Evolutionary conservation across 2,797 vertebrate species (phyloP).

Genomic region (Pampus argenteus): DNA sequence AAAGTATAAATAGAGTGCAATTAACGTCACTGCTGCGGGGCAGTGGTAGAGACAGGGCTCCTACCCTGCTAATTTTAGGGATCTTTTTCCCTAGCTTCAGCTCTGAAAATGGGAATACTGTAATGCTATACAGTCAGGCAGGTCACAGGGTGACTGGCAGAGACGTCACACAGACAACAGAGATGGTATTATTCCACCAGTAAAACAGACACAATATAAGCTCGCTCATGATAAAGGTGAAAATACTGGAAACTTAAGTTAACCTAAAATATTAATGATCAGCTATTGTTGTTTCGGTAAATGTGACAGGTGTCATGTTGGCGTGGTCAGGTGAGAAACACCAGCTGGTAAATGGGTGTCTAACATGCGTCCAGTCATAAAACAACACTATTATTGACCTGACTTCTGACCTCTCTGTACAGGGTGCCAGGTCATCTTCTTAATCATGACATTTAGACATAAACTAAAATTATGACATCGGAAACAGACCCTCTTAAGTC

Average conservation of each 20-base stretch:
- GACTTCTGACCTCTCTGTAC: conserved; percentile 29
- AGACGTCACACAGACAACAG: conserved; percentile 49
- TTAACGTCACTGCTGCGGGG: conserved; percentile 81
- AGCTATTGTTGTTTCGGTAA: conserved; percentile 2
- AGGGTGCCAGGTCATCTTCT: neutral
- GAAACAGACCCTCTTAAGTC: neutral
- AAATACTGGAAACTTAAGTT: neutral
- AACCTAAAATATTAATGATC: conserved; percentile 20
- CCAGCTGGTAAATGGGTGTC: conserved; percentile 15
- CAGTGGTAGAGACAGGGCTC: conserved; percentile 75
- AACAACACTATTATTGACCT: conserved; percentile 2
- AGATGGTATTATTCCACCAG: conserved; percentile 40
- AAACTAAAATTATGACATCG: neutral
- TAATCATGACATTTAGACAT: conserved; percentile 2
- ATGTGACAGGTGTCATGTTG: conserved; percentile 15
- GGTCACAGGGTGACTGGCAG: conserved; percentile 57
- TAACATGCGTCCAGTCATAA: neutral
- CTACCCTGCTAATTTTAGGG: conserved; percentile 83
- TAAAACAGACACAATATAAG: conserved; percentile 13
- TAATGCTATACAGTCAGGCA: conserved; percentile 67
- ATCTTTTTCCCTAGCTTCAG: conserved; percentile 69
- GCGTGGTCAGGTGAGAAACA: neutral
- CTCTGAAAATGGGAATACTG: conserved; percentile 75
- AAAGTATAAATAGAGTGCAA: conserved; percentile 83
- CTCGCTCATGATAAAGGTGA: neutral